Evolutionary conservation across 2,113 vertebrate genomes (phyloP).

Genomic region (Pseudopipra pipra): DNA sequence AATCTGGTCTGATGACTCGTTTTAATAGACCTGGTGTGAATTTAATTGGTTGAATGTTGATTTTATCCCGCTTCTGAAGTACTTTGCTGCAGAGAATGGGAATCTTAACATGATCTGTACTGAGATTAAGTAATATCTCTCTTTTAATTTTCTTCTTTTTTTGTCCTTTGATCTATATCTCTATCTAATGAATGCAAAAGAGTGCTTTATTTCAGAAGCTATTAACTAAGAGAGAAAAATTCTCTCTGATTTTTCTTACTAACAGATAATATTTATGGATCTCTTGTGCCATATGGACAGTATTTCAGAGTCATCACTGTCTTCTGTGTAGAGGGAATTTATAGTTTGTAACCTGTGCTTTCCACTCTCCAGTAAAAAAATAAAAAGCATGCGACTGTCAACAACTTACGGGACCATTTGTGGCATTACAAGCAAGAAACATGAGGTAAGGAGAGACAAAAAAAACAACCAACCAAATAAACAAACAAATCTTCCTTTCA

Average conservation of each 20-base stretch:
- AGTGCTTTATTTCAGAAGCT: neutral
- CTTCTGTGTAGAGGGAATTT: neutral
- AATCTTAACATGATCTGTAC: neutral
- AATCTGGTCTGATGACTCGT: neutral
- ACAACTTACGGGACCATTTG: neutral
- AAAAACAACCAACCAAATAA: neutral
- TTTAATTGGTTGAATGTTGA: neutral
- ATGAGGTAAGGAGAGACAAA: neutral
- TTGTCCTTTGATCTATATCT: neutral
- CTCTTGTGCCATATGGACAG: neutral
- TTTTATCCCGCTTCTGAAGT: neutral
- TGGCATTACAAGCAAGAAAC: neutral
- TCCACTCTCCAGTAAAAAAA: neutral
- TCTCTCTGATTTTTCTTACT: neutral
- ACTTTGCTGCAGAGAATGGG: neutral
- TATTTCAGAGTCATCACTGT: neutral
- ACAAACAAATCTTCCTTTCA: neutral
- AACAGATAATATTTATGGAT: neutral
- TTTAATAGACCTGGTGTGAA: neutral
- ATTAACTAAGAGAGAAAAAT: neutral
- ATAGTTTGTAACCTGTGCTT: neutral
- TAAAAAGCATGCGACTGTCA: neutral
- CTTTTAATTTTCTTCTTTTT: neutral
- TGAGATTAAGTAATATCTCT: neutral
- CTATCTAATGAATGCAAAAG: neutral